These are phyloP conservation scores for Cynocephalus volans DNA, from an alignment of 2,113 vertebrate genomes.

Conservation along the genomic window DNA sequence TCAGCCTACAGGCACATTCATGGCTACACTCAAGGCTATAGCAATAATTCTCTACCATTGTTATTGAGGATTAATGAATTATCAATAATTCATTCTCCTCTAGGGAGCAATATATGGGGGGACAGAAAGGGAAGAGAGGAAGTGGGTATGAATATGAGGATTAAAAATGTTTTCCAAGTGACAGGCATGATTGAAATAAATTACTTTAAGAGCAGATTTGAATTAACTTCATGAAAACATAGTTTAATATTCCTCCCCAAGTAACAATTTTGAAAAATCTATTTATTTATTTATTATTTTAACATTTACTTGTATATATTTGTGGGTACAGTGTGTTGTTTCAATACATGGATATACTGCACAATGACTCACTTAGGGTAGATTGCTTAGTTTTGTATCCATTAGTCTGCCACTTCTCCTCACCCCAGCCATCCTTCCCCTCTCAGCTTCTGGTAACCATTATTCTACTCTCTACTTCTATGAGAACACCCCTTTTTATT, in stretches of 20 bases:
- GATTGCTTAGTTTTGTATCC: no score
- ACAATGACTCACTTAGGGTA: no score
- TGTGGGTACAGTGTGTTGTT: no score
- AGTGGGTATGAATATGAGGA: neutral
- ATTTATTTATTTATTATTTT: neutral
- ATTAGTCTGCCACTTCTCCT: no score
- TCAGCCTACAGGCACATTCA: neutral
- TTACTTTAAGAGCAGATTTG: constrained; percentile 34
- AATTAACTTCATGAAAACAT: constrained; percentile 45
- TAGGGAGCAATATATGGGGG: neutral
- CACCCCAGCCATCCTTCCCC: no score
- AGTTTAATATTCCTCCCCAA: neutral
- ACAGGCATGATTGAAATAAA: constrained; percentile 23
- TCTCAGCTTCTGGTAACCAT: no score
- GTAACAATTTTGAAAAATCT: constrained; percentile 5
- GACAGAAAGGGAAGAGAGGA: neutral
- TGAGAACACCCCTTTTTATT: no score
- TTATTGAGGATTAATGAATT: no score
- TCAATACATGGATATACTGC: no score
- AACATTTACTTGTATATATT: neutral
- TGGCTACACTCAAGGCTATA: neutral
- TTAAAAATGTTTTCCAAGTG: constrained; percentile 48
- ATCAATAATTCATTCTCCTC: neutral
- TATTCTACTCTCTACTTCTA: no score
- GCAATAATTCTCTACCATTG: neutral